These are phyloP conservation scores for Tenthredo scrophulariae DNA, from an alignment of 2,888 invertebrate genomes.

Conservation along the genomic window DNA sequence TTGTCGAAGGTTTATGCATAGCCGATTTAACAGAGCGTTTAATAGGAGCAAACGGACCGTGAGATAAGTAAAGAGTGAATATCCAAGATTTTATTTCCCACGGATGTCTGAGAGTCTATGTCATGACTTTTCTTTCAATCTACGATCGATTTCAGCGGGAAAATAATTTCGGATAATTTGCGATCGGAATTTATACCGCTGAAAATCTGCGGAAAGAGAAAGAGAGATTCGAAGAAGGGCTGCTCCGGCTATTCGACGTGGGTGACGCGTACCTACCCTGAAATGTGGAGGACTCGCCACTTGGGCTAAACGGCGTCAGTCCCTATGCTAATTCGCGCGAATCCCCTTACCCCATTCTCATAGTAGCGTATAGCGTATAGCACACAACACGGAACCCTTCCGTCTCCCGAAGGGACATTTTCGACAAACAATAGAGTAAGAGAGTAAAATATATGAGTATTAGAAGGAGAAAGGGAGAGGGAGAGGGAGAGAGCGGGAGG, in stretches of 20 bases:
- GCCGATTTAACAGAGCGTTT: constrained; percentile 57
- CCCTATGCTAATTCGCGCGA: constrained; percentile 43
- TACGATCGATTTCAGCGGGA: too few species aligned
- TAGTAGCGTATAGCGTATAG: not conserved
- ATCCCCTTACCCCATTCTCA: constrained; percentile 37
- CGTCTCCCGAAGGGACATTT: constrained; percentile 46
- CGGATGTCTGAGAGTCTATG: not conserved
- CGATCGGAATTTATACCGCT: constrained; percentile 22
- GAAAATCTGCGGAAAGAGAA: constrained; percentile 20
- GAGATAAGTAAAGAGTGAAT: not conserved
- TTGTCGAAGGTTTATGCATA: constrained; percentile 53
- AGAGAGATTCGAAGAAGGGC: constrained; percentile 53
- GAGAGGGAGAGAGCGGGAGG: not conserved
- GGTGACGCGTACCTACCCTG: not conserved
- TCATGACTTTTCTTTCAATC: not conserved
- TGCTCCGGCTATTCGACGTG: constrained; percentile 15
- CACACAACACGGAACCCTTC: constrained; percentile 44
- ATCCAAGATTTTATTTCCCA: not conserved
- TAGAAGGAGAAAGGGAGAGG: not conserved
- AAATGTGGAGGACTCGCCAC: constrained; percentile 39
- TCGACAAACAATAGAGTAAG: constrained; percentile 44
- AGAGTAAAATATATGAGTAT: constrained; percentile 15
- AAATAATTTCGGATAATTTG: not conserved
- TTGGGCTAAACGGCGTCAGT: constrained; percentile 41
- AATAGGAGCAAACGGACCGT: constrained; percentile 52